These are phyloP conservation scores for Drosophila mimetica DNA, from an alignment of 2,888 invertebrate species.

Conservation along the genomic window DNA sequence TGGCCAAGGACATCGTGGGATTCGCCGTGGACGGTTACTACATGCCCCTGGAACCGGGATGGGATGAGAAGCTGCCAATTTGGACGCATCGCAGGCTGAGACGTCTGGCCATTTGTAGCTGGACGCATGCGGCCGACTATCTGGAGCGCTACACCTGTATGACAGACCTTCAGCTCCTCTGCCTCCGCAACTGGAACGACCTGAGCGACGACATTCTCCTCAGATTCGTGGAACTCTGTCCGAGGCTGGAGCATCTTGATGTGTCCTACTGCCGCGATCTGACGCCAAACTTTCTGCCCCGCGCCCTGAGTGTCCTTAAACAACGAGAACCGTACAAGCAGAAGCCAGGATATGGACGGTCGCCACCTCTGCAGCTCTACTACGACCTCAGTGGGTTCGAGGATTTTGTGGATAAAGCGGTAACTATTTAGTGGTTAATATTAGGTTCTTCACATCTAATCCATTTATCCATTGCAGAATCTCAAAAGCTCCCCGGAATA, in stretches of 20 bases:
- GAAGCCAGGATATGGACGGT: constrained; percentile 39
- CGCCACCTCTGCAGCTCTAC: constrained; percentile 62
- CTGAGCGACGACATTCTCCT: constrained; percentile 66
- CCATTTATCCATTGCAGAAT: constrained; percentile 52
- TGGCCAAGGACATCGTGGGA: constrained; percentile 62
- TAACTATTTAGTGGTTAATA: constrained; percentile 4
- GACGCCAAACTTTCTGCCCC: constrained; percentile 61
- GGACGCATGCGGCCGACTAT: constrained; percentile 57
- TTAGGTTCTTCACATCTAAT: not conserved
- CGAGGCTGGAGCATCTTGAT: constrained; percentile 72
- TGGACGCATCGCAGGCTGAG: constrained; percentile 61
- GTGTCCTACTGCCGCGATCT: constrained; percentile 74
- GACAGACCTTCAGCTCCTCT: constrained; percentile 63
- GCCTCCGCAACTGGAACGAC: constrained; percentile 68
- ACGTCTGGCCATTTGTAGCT: constrained; percentile 77
- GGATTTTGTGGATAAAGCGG: constrained; percentile 66
- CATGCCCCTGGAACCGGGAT: constrained; percentile 66
- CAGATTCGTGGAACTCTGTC: constrained; percentile 68
- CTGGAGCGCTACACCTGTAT: constrained; percentile 69
- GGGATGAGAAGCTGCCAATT: constrained; percentile 65
- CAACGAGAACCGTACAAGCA: constrained; percentile 53
- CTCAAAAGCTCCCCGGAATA: constrained; percentile 63
- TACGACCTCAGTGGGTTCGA: constrained; percentile 74
- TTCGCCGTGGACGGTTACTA: constrained; percentile 78
- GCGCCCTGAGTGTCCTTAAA: constrained; percentile 57